A percentile compares a stretch with the other conserved stretches of the same genome.
phyloP scores from a whole-genome alignment of 1,140 invertebrate species.

The Rhyzopertha dominica region DNA sequence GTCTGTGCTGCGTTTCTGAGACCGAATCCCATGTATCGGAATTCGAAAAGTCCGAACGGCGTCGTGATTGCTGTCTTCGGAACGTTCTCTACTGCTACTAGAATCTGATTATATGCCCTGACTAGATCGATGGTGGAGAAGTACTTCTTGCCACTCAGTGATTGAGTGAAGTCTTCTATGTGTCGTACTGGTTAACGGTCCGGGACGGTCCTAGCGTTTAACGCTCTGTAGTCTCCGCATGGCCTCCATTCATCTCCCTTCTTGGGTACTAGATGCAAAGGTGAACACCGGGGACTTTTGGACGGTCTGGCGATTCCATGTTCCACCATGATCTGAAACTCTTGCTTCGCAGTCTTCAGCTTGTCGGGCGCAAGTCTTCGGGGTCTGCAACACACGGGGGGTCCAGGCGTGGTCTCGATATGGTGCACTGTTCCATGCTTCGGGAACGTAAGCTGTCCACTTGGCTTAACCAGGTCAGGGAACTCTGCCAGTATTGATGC shows the following conservation, averaged over 20 bases:
- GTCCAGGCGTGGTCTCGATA: conserved; percentile 30
- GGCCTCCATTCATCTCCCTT: conserved; percentile 41
- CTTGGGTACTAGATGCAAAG: conserved; percentile 47
- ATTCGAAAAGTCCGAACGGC: no score
- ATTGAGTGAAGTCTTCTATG: conserved; percentile 35
- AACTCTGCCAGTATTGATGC: conserved; percentile 25
- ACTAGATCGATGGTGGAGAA: no score
- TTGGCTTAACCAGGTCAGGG: conserved; percentile 32
- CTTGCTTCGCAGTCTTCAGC: conserved; percentile 24
- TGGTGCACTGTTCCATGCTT: conserved; percentile 17
- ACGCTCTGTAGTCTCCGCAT: conserved; percentile 47
- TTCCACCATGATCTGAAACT: conserved; percentile 34
- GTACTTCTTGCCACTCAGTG: conserved; percentile 36
- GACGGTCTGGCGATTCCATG: conserved; percentile 27
- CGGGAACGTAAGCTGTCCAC: not conserved
- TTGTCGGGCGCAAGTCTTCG: conserved; percentile 37
- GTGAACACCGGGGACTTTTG: conserved; percentile 42
- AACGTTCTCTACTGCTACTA: no score
- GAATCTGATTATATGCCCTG: no score
- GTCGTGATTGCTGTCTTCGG: no score
- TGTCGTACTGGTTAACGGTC: conserved; percentile 41
- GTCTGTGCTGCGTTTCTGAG: conserved; percentile 47
- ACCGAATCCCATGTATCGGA: no score
- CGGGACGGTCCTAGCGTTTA: conserved; percentile 45
- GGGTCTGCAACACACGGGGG: conserved; percentile 28